Base-by-base conservation (phyloP, 2,888 invertebrate species). In the Mimumesa dahlbomi region DNA sequence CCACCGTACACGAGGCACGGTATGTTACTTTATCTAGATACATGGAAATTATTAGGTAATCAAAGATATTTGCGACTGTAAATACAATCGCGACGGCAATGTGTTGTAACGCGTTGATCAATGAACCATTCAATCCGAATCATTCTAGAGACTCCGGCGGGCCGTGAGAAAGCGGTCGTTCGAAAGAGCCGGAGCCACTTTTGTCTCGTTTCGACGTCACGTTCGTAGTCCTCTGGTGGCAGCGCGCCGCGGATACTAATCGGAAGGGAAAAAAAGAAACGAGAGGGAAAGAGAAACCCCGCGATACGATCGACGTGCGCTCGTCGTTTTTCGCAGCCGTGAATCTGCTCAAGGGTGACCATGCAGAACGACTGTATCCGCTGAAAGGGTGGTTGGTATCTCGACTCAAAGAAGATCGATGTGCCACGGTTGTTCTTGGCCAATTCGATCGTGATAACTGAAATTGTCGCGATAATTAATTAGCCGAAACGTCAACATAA, bases 131-230 rank as follows among this genome's bases (percentile, higher is more conserved):
- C n/a, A 1, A n/a, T 2, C 34, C n/a, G 1, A 9, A 34, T 11
- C 9, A n/a, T 34, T 34, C n/a, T n/a, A 2, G 38, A 36, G n/a
- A 38, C 16, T 52, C 40, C 19, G n/a, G 40, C 14, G 16, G 14
- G 49, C 52, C 54, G 54, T 36, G 18, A 56, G 56, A 50, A 75
- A 66, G 34, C 58, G 57, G 46, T 45, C 31, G 59, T n/a, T 31
- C 22, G 63, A 50, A 46, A 50, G 52, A 46, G 53, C 21, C 54
- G 31, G 61, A 67, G 65, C 38, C 38, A 58, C 22, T 40, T 66
- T 77, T 74, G 64, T 77, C 70, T 67, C 68, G 64, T 57, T 65
- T 58, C 63, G 48, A 59, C 50, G 68, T 74, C 75, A 78, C 75
- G 77, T 78, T 74, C 62, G 40, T 49, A 52, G 48, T 54, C 65